Conservation (phyloP, 2,888 invertebrate genomes). For the Drosophila nigritarsus region DNA sequence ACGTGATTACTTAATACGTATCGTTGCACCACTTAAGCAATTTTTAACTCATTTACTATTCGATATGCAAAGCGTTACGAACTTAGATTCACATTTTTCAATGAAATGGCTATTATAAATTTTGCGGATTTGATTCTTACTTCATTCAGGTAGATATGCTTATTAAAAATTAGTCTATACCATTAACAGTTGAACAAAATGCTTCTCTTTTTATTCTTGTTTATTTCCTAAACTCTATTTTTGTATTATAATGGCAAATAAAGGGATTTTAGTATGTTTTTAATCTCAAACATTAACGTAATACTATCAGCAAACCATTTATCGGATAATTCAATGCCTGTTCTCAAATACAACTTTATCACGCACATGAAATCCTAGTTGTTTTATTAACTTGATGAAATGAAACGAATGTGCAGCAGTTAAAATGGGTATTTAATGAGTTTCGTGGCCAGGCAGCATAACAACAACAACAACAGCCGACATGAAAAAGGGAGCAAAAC, state of each 20-base stretch:
- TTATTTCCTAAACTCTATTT: not conserved
- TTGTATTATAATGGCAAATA: too few relatives aligned
- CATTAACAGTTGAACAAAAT: not conserved
- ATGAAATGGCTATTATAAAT: not conserved
- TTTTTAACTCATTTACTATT: not conserved
- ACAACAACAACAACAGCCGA: constrained; percentile 19
- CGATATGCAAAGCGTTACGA: not conserved
- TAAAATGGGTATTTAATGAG: constrained; percentile 64
- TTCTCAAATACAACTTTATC: not conserved
- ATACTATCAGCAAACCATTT: not conserved
- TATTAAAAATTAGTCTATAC: not conserved
- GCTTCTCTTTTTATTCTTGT: too few relatives aligned
- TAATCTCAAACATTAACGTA: not conserved
- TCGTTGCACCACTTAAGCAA: not conserved
- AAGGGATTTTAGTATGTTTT: not conserved
- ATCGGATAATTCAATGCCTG: not conserved
- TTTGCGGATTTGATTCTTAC: not conserved
- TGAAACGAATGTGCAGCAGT: constrained; percentile 47
- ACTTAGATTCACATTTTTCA: not conserved
- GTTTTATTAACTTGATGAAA: constrained; percentile 46
- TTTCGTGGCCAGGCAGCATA: constrained; percentile 32
- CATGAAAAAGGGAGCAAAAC: constrained; percentile 6
- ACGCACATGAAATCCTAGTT: constrained; percentile 34
- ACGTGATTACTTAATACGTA: not conserved
- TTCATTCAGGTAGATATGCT: too few relatives aligned